Conservation (phyloP, 2,797 vertebrate species). For the Acanthiza pusilla region DNA sequence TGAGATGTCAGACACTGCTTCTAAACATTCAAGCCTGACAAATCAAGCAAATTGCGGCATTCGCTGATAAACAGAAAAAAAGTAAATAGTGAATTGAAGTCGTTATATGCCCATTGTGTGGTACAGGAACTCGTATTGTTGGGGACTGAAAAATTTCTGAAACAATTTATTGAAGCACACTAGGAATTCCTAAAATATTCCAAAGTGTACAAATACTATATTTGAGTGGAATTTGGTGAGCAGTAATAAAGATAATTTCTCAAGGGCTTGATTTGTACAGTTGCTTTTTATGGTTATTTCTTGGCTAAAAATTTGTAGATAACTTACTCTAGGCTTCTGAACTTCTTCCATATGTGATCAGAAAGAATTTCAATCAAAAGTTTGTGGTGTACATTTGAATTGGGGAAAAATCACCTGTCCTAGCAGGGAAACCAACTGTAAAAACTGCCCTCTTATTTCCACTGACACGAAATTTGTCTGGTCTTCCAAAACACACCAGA, state of each 20-base stretch:
- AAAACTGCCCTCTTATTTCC: not conserved
- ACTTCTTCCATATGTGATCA: not conserved
- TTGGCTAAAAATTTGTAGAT: not conserved
- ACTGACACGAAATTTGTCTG: not conserved
- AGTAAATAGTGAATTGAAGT: not conserved
- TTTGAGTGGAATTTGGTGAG: not conserved
- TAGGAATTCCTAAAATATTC: not conserved
- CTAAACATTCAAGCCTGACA: not conserved
- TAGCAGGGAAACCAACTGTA: not conserved
- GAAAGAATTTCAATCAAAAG: not conserved
- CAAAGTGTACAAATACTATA: fast-evolving
- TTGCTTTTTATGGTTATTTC: not conserved
- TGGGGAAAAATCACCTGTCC: not conserved
- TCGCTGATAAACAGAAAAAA: not conserved
- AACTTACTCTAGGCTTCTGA: not conserved
- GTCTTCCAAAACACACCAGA: not conserved
- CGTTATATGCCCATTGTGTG: not conserved
- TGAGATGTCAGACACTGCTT: not conserved
- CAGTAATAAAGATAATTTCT: not conserved
- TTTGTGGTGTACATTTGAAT: not conserved
- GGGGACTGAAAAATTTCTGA: not conserved
- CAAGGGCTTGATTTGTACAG: not conserved
- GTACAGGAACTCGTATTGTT: not conserved
- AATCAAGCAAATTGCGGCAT: not conserved
- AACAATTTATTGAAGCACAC: not conserved